These are phyloP conservation scores for Rhyacichthys aspro DNA, from an alignment of 2,797 vertebrate genomes.

Conservation along the genomic window DNA sequence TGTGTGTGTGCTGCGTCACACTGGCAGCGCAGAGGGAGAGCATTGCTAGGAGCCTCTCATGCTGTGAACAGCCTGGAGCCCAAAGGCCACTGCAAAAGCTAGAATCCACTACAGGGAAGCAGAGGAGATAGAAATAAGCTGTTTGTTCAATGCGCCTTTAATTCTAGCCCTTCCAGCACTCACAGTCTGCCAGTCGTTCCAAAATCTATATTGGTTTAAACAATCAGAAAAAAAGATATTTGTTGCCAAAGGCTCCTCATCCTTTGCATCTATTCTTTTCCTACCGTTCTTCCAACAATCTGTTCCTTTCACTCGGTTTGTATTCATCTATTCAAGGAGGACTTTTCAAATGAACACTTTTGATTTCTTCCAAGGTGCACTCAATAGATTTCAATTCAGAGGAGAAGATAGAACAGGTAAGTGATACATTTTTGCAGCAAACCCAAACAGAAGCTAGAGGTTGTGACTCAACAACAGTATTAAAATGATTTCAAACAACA, in stretches of 20 bases:
- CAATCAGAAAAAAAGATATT: constrained; percentile 19
- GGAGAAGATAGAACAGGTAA: neutral
- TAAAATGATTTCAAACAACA: too few species aligned
- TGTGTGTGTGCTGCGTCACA: constrained; percentile 37
- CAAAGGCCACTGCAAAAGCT: constrained; percentile 67
- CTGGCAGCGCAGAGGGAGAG: constrained; percentile 57
- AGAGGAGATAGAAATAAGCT: constrained; percentile 32
- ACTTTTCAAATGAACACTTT: too few species aligned
- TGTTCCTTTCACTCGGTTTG: neutral
- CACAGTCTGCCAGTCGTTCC: constrained; percentile 4
- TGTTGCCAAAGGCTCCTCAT: neutral
- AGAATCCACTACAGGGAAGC: constrained; percentile 38
- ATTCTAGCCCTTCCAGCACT: constrained; percentile 8
- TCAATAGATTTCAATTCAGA: too few species aligned
- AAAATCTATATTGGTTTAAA: constrained; percentile 31
- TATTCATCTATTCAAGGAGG: too few species aligned
- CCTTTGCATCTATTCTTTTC: neutral
- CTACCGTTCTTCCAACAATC: neutral
- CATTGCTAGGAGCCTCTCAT: constrained; percentile 60
- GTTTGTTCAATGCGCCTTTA: constrained; percentile 30
- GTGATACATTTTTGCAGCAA: neutral
- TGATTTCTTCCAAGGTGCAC: neutral
- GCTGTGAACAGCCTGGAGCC: constrained; percentile 67
- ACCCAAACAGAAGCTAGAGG: neutral
- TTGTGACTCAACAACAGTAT: too few species aligned